Evolutionary conservation across 2,113 vertebrate genomes (phyloP).

Genomic region (Gasterosteus aculeatus): DNA sequence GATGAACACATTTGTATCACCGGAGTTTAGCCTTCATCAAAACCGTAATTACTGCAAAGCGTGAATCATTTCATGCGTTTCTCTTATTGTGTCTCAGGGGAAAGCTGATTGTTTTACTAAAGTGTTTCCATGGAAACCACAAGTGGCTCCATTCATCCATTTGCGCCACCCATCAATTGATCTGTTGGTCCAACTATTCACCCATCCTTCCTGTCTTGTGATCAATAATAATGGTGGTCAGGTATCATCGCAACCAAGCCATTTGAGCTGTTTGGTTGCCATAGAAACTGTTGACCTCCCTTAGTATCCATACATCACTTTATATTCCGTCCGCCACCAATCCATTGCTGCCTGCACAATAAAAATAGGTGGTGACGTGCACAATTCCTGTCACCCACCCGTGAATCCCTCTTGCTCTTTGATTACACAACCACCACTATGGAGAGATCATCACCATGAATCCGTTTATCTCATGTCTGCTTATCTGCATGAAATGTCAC

Average conservation of each 20-base stretch:
- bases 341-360: background rate
- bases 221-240: slow-evolving; percentile 25
- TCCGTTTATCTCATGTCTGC: slow-evolving; percentile 43
- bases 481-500: slow-evolving; percentile 44
- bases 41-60: background rate
- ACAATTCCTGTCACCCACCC: slow-evolving; percentile 22
- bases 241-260: slow-evolving; percentile 22
- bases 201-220: background rate
- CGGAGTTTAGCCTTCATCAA: background rate
- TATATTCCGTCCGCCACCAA: slow-evolving; percentile 4
- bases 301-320: slow-evolving; percentile 4
- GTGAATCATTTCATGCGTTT: background rate
- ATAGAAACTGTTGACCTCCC: slow-evolving; percentile 51
- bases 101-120: slow-evolving; percentile 1
- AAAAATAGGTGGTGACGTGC: slow-evolving; percentile 23
- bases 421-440: slow-evolving; percentile 37
- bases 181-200: slow-evolving; percentile 23
- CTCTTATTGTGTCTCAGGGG: background rate
- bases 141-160: slow-evolving; percentile 22
- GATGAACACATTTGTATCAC: background rate
- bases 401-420: slow-evolving; percentile 34
- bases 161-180: slow-evolving; percentile 20
- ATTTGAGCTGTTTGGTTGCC: slow-evolving; percentile 35
- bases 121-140: slow-evolving; percentile 55
- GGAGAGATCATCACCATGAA: slow-evolving; percentile 40